Conservation (phyloP, 2,888 invertebrate species). For the Psylliodes chrysocephalus region DNA sequence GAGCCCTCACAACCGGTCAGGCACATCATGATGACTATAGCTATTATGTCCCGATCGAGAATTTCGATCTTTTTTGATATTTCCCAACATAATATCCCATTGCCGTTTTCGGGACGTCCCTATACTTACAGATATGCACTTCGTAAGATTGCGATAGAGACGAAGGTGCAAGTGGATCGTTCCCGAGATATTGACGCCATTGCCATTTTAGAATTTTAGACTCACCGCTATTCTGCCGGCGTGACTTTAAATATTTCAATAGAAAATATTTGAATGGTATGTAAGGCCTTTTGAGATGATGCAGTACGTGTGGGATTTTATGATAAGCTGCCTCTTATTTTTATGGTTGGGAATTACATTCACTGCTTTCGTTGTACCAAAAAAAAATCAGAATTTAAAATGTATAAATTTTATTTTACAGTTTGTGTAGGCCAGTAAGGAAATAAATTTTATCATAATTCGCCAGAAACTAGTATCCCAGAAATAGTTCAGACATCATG, state of each 20-base stretch:
- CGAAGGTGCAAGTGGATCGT: constrained; percentile 29
- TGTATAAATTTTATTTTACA: too few relatives aligned
- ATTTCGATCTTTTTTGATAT: constrained; percentile 46
- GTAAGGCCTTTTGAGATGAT: not conserved
- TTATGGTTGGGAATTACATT: not conserved
- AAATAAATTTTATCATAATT: too few relatives aligned
- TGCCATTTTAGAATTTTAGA: constrained; percentile 17
- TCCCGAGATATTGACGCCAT: constrained; percentile 21
- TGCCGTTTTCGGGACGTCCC: constrained; percentile 23
- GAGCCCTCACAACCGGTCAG: constrained; percentile 52
- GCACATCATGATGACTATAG: constrained; percentile 56
- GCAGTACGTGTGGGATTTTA: not conserved
- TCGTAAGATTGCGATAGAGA: constrained; percentile 28
- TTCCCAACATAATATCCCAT: constrained; percentile 38
- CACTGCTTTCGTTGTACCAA: too few relatives aligned
- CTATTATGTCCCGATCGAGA: constrained; percentile 50
- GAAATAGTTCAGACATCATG: too few relatives aligned
- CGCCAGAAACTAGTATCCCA: too few relatives aligned
- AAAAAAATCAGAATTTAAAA: too few relatives aligned
- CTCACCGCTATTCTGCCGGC: not conserved
- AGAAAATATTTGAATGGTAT: constrained; percentile 15
- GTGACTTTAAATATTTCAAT: constrained; percentile 20
- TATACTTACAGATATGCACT: constrained; percentile 33
- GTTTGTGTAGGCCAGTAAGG: too few relatives aligned
- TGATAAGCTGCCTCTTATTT: not conserved